Evolutionary conservation across 2,888 invertebrate species (phyloP).

Genomic region (Octonoba sinensis): DNA sequence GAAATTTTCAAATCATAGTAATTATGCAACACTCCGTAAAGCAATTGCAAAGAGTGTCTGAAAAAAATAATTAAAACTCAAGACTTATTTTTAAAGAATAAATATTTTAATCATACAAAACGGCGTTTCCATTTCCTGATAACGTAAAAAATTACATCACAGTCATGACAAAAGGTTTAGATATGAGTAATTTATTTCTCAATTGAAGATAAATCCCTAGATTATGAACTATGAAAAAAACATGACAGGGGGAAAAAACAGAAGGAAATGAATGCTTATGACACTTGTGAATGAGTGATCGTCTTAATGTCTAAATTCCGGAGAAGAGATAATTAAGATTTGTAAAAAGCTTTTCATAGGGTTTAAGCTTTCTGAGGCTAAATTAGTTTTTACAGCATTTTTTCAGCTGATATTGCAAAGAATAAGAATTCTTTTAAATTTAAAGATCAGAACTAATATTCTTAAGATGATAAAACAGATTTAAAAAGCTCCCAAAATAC

Average conservation of each 20-base stretch:
- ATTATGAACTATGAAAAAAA: slow-evolving; percentile 8
- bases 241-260: not conserved
- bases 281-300: slow-evolving; percentile 15
- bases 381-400: slow-evolving; percentile 18
- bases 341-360: not conserved
- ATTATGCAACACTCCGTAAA: no score
- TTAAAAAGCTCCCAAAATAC: no score
- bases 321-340: slow-evolving; percentile 14
- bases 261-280: slow-evolving; percentile 3
- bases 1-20: no score
- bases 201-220: not conserved
- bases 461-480: no score
- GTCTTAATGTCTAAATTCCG: slow-evolving; percentile 4
- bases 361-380: not conserved
- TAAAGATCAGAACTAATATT: not conserved
- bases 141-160: not conserved
- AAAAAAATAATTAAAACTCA: no score
- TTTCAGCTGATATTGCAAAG: not conserved
- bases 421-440: slow-evolving; percentile 1
- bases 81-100: no score
- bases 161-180: not conserved
- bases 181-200: slow-evolving; percentile 7
- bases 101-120: slow-evolving; percentile 1
- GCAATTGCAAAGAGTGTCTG: no score
- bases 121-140: not conserved